Evolutionary conservation across 2,113 vertebrate genomes (phyloP).

Genomic region (Montifringilla adamsi): DNA sequence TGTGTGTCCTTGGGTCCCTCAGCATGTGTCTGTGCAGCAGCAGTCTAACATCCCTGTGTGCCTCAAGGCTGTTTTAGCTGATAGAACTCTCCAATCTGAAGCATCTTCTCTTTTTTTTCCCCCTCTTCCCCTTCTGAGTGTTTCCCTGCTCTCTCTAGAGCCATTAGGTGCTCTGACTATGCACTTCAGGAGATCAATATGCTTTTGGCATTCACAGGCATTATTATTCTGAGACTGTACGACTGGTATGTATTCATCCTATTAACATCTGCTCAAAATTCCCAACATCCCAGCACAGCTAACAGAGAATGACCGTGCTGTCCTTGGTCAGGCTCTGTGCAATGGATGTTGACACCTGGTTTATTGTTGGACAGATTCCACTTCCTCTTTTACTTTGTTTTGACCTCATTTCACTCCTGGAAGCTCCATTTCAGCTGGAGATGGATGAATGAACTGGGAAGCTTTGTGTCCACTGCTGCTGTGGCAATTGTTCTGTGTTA

Average conservation of each 20-base stretch:
- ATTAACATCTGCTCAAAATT: slow-evolving; percentile 64
- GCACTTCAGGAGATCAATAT: slow-evolving; percentile 42
- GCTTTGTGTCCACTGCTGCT: background rate
- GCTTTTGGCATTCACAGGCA: slow-evolving; percentile 34
- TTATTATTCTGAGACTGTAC: slow-evolving; percentile 46
- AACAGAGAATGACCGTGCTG: slow-evolving; percentile 10
- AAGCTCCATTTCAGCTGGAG: background rate
- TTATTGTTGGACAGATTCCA: background rate
- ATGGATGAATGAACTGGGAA: background rate
- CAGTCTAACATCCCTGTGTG: background rate
- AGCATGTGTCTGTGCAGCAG: background rate
- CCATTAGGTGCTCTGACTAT: slow-evolving; percentile 11
- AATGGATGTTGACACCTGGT: background rate
- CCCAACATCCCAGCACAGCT: background rate
- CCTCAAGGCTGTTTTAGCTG: background rate
- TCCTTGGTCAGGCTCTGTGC: slow-evolving; percentile 36
- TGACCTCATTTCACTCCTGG: background rate
- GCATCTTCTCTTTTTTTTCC: background rate
- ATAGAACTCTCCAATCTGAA: background rate
- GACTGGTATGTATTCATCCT: background rate
- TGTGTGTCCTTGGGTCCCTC: background rate
- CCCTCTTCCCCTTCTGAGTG: background rate
- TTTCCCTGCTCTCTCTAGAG: slow-evolving; percentile 4
- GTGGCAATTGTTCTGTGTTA: background rate
- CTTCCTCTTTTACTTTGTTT: background rate